phyloP scores from a whole-genome alignment of 2,113 vertebrate genomes.

The Oenanthe melanoleuca region DNA sequence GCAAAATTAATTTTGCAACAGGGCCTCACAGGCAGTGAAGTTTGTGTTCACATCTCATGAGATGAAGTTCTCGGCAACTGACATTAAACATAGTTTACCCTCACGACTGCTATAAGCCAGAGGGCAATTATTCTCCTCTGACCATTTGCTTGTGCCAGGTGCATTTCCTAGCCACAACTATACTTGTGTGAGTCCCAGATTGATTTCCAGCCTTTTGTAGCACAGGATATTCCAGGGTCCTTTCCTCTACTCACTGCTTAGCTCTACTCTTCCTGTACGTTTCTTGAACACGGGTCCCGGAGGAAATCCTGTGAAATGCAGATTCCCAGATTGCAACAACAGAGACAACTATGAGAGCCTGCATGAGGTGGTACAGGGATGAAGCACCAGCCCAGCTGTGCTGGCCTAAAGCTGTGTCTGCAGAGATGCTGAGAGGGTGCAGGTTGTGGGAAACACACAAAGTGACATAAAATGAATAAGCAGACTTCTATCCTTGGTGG shows the following conservation, averaged over 20 bases:
- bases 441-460: background rate
- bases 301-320: slow-evolving; percentile 15
- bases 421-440: background rate
- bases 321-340: background rate
- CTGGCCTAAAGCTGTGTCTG: background rate
- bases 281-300: background rate
- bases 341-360: background rate
- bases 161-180: background rate
- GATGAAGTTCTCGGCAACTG: background rate
- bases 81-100: background rate
- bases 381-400: background rate
- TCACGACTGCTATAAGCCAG: background rate
- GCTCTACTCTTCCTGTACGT: background rate
- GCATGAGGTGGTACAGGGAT: background rate
- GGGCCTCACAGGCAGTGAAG: background rate
- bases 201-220: background rate
- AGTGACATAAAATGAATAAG: background rate
- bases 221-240: background rate
- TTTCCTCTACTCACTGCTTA: background rate
- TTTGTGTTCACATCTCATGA: background rate
- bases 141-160: background rate
- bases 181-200: background rate
- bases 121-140: background rate
- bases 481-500: background rate
- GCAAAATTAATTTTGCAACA: background rate